Base-by-base conservation (phyloP, 1,140 invertebrate species). In the Sarcophaga bullata region DNA sequence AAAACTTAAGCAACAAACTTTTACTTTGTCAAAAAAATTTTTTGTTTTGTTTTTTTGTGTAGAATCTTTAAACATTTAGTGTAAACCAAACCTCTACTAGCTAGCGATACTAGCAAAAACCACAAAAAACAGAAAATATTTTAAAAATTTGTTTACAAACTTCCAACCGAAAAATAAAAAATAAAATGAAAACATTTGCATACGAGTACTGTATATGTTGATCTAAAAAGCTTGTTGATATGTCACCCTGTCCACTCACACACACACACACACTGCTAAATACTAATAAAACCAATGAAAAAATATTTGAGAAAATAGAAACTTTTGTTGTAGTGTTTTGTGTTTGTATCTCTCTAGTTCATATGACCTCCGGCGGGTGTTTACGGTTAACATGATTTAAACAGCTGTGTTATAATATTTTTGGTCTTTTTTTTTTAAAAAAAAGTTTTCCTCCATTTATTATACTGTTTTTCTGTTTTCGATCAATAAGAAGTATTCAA, bases 361-460 rank as follows among this genome's bases (percentile, higher is more conserved):
- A 78, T n/a, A 78, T 78, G 75, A n/a, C 75, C 75, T 78, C 49
- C 75, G 75, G 75, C 75, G 75, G 75, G 75, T 78, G 75, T 78
- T 78, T 78, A 78, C 48, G 75, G 75, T 78, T 78, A 78, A 78
- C 75, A 78, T 78, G 75, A 78, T 78, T 78, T 78, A 78, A 78
- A 78, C 75, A 78, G 75, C 75, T 78, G 75, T 78, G 75, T 50
- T 37, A 48, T 15, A 68, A 19, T 78, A 19, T 76, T n/a, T 47
- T 76, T 48, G 9, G 48, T n/a, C 8, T 15, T 78, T 78, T 17
- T 46, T 50, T n/a, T n/a, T n/a, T n/a, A n/a, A n/a, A n/a, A n/a
- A 52, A 25, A 37, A 25, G 3, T 68, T 68, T 68, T 37, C 4
- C n/a, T 1, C 50, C 73, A 73, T 47, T 8, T 47, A 47, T 25